Base-by-base conservation (phyloP, 1,140 invertebrate genomes). In the Helicoverpa armigera region DNA sequence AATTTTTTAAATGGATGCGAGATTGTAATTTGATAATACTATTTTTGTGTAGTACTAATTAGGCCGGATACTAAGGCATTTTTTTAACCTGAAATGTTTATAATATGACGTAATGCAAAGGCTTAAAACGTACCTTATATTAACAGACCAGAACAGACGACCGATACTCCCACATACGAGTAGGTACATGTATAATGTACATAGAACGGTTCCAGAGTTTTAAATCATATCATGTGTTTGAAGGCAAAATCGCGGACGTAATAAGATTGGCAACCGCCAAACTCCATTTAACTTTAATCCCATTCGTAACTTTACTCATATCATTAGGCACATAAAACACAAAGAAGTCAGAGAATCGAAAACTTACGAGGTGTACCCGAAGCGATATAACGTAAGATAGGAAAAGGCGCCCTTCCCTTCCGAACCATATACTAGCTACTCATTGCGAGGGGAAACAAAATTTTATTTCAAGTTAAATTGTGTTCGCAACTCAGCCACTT, bases 391-490 rank as follows among this genome's bases (percentile, higher is more conserved):
- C 79, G 87, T 72, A 73, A 89, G 90, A 92, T 90, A 91, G 86
- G 87, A 86, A 84, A 86, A 82, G 82, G 78, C 85, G 83, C 67
- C 81, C 86, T 86, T 85, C 88, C 86, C 86, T 92, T 92, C 88
- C 89, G 85, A 81, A 77, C 89, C 90, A 93, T 93, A 93, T 92
- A 94, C 88, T 87, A 67, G 88, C 87, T 87, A 88, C 91, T 92
- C 89, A 88, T 89, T 85, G 90, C 82, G 85, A 86, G 80, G 89
- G 91, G 88, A 88, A 90, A 88, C 90, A 88, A 91, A 92, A 93
- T 92, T 94, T 93, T 93, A 94, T 94, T 93, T 91, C 90, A 89
- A 93, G 88, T 93, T 93, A 92, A 93, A 94, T 94, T 92, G 91
- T 92, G 88, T 90, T 93, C 84, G 85, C 88, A 88, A 89, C 87